Evolutionary conservation across 1,140 invertebrate species (phyloP).

Genomic region (Drosophila setifemur): DNA sequence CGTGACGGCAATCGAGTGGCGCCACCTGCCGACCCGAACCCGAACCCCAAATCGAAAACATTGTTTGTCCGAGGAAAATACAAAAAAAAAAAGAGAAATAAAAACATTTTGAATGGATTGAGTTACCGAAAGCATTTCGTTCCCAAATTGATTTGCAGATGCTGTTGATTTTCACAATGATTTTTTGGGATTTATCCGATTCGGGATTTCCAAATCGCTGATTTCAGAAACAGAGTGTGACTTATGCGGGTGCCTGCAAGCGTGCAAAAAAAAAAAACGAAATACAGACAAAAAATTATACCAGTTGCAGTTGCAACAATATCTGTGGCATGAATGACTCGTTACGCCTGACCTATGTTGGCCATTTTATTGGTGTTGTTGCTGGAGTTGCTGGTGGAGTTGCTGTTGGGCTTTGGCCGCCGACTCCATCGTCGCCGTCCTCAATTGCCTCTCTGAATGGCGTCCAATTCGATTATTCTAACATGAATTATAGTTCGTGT

Average conservation of each 20-base stretch:
- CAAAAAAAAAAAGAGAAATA: not conserved
- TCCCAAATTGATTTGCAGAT: slow-evolving; percentile 5
- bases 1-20: slow-evolving; percentile 70
- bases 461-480: slow-evolving; percentile 80
- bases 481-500: slow-evolving; percentile 80
- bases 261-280: slow-evolving; percentile 21
- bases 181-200: too few relatives aligned
- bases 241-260: slow-evolving; percentile 71
- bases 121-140: slow-evolving; percentile 16
- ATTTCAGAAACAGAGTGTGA: slow-evolving; percentile 54
- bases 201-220: not conserved
- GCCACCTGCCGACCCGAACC: slow-evolving; percentile 55
- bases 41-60: not conserved
- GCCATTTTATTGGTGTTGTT: slow-evolving; percentile 39
- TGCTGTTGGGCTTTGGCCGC: slow-evolving; percentile 55
- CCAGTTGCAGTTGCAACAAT: slow-evolving; percentile 60
- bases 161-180: not conserved
- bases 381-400: slow-evolving; percentile 1
- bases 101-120: not conserved
- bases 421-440: slow-evolving; percentile 59
- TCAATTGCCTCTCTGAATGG: slow-evolving; percentile 75
- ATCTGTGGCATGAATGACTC: slow-evolving; percentile 78
- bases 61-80: too few relatives aligned
- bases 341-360: slow-evolving; percentile 78
- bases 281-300: slow-evolving; percentile 44